Evolutionary conservation across 2,797 vertebrate genomes (phyloP).

Genomic region (Falco columbarius): DNA sequence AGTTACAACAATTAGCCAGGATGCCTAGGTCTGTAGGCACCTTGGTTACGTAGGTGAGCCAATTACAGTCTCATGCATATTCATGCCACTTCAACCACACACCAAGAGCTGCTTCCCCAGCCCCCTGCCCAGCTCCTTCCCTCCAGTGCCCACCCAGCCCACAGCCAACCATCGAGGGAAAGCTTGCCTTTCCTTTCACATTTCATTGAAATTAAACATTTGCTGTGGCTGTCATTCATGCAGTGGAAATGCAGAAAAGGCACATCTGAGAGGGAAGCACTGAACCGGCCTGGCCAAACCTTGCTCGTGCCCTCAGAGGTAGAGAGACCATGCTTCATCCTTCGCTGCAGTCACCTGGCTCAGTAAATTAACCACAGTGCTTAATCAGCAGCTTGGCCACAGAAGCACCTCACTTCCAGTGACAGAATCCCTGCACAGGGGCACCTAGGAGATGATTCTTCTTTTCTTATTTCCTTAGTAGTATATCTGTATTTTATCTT

Average conservation of each 20-base stretch:
- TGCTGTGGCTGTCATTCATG: neutral
- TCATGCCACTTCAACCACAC: slow-evolving; percentile 2
- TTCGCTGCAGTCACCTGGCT: neutral
- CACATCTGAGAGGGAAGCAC: neutral
- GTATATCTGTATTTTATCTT: rapidly evolving
- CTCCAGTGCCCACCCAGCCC: neutral
- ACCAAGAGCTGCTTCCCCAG: neutral
- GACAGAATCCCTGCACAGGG: neutral
- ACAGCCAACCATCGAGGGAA: neutral
- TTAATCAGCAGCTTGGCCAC: neutral
- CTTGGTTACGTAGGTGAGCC: neutral
- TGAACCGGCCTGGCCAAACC: neutral
- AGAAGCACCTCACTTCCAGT: neutral
- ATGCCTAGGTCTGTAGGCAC: neutral
- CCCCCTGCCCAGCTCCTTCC: neutral
- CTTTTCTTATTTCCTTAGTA: neutral
- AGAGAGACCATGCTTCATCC: neutral
- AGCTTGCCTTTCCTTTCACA: neutral
- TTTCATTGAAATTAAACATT: neutral
- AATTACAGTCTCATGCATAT: slow-evolving; percentile 48
- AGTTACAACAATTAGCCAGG: slow-evolving; percentile 69
- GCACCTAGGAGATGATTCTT: neutral
- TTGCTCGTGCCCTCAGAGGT: rapidly evolving
- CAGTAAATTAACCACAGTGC: rapidly evolving
- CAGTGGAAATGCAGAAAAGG: neutral